Conservation (phyloP, 2,113 vertebrate genomes). For the human (Homo sapiens) region GRCh38 chr17:75973501-75974000, state of each 20-base stretch:
- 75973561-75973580: background rate
- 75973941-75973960: background rate
- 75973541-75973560: background rate
- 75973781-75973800: conserved; percentile 86
- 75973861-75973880: background rate
- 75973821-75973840: background rate
- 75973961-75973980: background rate
- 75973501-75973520: conserved; percentile 33
- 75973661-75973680: conserved; percentile 84
- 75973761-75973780: conserved; percentile 82
- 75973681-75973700: conserved; percentile 94
- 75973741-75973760: conserved; percentile 89
- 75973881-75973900: background rate
- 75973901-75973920: background rate
- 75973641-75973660: conserved; percentile 96
- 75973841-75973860: background rate
- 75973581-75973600: conserved; percentile 58
- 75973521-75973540: background rate
- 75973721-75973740: conserved; percentile 95
- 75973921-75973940: background rate
- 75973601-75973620: conserved; percentile 82
- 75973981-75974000: background rate
- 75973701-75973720: conserved; percentile 88
- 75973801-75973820: conserved; percentile 81
- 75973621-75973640: conserved; percentile 98